Evolutionary conservation across 30 jellyfish, hydroid and myxozoan genomes (phyloP), one percentile per base, ranked within the genome.

Genomic region (Nemopilema nomurai): DNA sequence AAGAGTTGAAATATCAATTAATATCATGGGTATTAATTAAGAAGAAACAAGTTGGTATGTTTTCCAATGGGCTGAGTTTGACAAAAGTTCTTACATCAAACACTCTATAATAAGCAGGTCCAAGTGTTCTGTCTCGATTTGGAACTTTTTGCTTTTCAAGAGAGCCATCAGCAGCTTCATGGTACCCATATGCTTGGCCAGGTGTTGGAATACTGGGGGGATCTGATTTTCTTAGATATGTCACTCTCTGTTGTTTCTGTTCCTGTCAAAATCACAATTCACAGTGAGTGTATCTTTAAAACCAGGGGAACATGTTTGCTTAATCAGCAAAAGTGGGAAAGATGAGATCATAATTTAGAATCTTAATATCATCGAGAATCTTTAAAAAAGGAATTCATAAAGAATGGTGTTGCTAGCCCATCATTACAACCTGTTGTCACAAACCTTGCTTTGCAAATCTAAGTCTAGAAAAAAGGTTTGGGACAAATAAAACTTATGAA

Each of bases 121-220:
- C 98, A 28, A 92, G 91, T 25, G 98, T 80, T 21, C 65, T 52
- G 86, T 92, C 98, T 69, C 81, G 79, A 18, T 22, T 74, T 0
- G 96, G 95, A 8, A 65, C 83, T 81, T 76, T 74, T 69, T 92
- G 96, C 64, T 81, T 92, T 62, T 82, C 79, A 62, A 92, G 85
- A 0, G 89, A 68, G 8, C 98, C 98, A 81, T 81, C 91, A 0
- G 33, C 81, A 28, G 82, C 89, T 78, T 91, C 96, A 28, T 92
- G 97, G 32, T 52, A 92, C 19, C 98, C 98, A 76, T 92, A 86
- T 3, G 98, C 98, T 69, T 92, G 98, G 9, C 98, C 98, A 8
- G 98, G 98, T 25, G 96, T 87, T n/a, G 98, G 98, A 0, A 92
- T 92, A 50, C 96, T 84, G 32, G 98, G 98, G 3, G 98, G 95